Base-by-base conservation (phyloP, 2,113 vertebrate species). In the Microtus richardsoni region DNA sequence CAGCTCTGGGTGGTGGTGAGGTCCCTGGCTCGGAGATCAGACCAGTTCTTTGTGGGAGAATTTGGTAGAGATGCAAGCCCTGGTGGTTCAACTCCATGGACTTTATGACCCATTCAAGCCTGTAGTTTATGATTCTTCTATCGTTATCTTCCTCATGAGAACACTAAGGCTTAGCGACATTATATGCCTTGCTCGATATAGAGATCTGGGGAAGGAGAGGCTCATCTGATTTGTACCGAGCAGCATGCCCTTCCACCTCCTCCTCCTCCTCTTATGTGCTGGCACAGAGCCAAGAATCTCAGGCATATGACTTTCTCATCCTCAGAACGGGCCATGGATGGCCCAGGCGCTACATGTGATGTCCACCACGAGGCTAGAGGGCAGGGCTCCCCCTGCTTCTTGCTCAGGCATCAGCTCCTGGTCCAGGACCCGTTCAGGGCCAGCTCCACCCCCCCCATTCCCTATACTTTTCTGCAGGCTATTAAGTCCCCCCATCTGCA, bases 381-480 rank as follows among this genome's bases (percentile, higher is more conserved):
- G 26, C 87, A 93, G 5, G 28, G 49, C 36, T 73, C 74, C 16
- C 26, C 17, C 54, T 41, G n/a, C 52, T 73, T 52, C 49, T 82
- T 21, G 7, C 62, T 71, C 28, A 44, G 54, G 49, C 30, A 33
- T 80, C 92, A 78, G n/a, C 26, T 28, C 62, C 41, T 60, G 62
- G 60, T 82, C 80, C 39, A 82, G 91, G 77, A 84, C 44, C 83
- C 75, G 13, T 71, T 44, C 14, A 26, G 44, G 47, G 60, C 52
- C 33, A 58, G 28, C 19, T 52, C 47, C 0, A 17, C 2, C 44
- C 4, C 7, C 13, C 36, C 7, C 3, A 83, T 68, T 85, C 36
- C 54, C 77, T 70, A 54, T 33, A n/a, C 88, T 96, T 96, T 96
- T 95, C 96, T 95, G 95, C 94, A 97, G 96, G 92, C 95, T 97